Conservation (phyloP, 2,113 vertebrate genomes). For the Acrocephalus arundinaceus region DNA sequence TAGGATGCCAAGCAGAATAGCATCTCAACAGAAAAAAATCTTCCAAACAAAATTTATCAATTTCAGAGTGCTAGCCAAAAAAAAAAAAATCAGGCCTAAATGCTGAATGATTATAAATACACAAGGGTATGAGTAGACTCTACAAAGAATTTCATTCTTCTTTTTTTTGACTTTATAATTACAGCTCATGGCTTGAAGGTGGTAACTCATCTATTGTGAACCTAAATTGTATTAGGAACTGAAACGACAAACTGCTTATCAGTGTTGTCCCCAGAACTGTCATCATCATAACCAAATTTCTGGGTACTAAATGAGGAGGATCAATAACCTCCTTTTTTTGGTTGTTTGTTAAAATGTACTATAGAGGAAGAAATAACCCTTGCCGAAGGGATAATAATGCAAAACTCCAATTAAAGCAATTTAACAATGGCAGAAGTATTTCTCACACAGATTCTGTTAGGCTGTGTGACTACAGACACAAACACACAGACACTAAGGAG, state of each 20-base stretch:
- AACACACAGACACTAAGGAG: neutral
- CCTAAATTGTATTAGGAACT: neutral
- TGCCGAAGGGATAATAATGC: neutral
- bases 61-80: neutral
- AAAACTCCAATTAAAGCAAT: neutral
- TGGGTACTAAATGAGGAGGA: neutral
- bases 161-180: neutral
- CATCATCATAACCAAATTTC: neutral
- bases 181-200: neutral
- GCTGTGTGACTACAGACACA: neutral
- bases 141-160: neutral
- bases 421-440: neutral
- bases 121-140: neutral
- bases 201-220: neutral
- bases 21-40: neutral
- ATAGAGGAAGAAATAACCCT: neutral
- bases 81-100: neutral
- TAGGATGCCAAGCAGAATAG: neutral
- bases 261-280: neutral
- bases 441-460: neutral
- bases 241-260: neutral
- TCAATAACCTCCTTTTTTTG: neutral
- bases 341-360: neutral
- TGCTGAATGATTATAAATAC: neutral
- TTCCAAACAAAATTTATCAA: neutral